Base-by-base conservation (phyloP, 2,797 vertebrate genomes). In the Lycodopsis pacificus region DNA sequence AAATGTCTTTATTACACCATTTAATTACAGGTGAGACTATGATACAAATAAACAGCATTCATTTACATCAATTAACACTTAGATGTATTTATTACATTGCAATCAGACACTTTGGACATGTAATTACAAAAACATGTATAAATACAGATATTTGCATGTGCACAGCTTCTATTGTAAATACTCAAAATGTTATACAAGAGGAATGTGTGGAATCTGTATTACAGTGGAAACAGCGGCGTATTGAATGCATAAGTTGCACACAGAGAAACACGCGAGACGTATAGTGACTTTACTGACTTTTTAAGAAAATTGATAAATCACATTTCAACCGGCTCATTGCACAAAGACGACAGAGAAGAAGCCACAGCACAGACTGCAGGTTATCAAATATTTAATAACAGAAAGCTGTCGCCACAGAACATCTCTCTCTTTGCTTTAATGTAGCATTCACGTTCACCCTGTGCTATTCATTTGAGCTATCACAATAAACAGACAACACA, bases 21-120 rank as follows among this genome's bases (percentile, higher is more conserved):
- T 30, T 34, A 13, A n/a, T 65, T 27, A 27, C 42, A 66, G 1
- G 11, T 59, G 34, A 36, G 8, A 27, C 9, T 25, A 25, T 51
- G 20, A 42, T 32, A 20, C 59, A 13, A 68, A 30, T 11, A 32
- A 75, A 64, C 51, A 25, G 1, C 54, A 36, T 51, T 46, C 17
- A 68, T 14, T 54, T 42, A 40, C 49, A 54, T 63, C 32, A 44
- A 3, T 27, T 4, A 15, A 61, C 7, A 15, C 62, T 59, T 25
- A 68, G 19, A 10, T 36, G 19, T 32, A 20, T 86, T 79, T 79
- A 84, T 81, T 82, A 46, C 59, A 59, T 9, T 59, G 9, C 10
- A 61, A 56, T 83, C 48, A 30, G 25, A 57, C 56, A 72, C 8
- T 46, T 38, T 64, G 10, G 65, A 79, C 74, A 70, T 30, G 74